phyloP scores from a whole-genome alignment of 2,113 vertebrate species.

The Cinclus cinclus region DNA sequence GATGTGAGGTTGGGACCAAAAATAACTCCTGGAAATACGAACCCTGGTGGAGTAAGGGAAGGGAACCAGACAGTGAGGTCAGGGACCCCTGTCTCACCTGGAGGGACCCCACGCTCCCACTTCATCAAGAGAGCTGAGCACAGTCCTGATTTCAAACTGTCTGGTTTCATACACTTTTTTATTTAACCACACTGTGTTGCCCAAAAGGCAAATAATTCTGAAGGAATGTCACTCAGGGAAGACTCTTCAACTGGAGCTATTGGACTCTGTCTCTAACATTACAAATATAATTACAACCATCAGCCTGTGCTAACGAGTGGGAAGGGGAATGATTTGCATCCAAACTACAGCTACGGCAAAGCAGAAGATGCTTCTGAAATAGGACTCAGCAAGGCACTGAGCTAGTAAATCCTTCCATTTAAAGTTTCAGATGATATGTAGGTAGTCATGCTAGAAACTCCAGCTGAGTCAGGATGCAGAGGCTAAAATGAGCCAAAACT shows the following conservation, averaged over 20 bases:
- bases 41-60: background rate
- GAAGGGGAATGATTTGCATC: background rate
- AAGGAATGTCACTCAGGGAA: background rate
- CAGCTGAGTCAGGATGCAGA: background rate
- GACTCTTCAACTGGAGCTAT: background rate
- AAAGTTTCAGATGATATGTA: background rate
- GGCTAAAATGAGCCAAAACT: background rate
- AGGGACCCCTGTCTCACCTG: background rate
- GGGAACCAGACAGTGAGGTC: background rate
- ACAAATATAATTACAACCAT: background rate
- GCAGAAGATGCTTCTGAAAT: background rate
- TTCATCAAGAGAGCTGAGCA: fast-evolving
- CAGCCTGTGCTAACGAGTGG: background rate
- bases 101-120: fast-evolving
- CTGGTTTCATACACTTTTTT: background rate
- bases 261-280: background rate
- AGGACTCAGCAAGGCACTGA: background rate
- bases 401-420: background rate
- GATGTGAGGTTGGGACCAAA: background rate
- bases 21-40: background rate
- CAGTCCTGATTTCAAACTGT: background rate
- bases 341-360: background rate
- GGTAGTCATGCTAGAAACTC: background rate
- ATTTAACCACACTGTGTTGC: background rate
- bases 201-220: background rate